Evolutionary conservation across 2,113 vertebrate species (phyloP).

Genomic region (Telmatochromis brachygnathus): DNA sequence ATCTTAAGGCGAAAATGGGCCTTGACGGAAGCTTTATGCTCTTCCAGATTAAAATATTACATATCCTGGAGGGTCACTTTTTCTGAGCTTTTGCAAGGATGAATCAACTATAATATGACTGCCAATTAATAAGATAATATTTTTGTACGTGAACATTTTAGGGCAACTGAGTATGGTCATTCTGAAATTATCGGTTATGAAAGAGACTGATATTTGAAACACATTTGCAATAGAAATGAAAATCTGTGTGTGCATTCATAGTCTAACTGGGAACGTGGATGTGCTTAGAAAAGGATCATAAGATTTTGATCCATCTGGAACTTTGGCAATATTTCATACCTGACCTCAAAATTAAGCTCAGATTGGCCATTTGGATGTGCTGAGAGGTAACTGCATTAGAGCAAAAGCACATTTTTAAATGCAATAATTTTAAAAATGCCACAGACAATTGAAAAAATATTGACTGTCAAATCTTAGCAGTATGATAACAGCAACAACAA

Average conservation of each 20-base stretch:
- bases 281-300: not conserved
- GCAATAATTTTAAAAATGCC: accelerated
- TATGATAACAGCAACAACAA: not conserved
- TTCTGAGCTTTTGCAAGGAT: not conserved
- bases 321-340: not conserved
- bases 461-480: not conserved
- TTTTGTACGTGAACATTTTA: not conserved
- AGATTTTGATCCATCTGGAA: not conserved
- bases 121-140: not conserved
- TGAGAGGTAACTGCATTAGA: not conserved
- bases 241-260: not conserved
- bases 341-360: not conserved
- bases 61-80: not conserved
- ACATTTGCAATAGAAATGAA: not conserved
- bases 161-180: not conserved
- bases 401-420: not conserved
- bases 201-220: not conserved
- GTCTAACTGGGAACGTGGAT: not conserved
- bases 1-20: not conserved
- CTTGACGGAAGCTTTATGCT: not conserved
- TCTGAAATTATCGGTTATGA: not conserved
- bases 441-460: not conserved
- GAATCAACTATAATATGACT: not conserved
- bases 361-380: not conserved
- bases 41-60: not conserved